Evolutionary conservation across 2,888 invertebrate genomes (phyloP).

Genomic region (Xylocampa areola): DNA sequence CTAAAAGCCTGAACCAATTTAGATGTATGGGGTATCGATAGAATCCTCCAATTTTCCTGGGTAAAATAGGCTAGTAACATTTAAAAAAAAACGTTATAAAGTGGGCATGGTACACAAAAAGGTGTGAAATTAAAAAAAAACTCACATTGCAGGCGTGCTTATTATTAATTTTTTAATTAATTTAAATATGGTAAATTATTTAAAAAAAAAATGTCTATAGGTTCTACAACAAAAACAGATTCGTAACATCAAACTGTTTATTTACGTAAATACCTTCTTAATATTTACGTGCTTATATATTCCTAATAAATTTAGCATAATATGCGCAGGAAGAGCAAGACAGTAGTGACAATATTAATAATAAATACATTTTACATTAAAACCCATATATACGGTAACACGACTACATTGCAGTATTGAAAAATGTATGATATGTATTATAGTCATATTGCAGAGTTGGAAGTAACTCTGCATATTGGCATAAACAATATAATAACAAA

Average conservation of each 20-base stretch:
- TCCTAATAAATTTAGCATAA: conserved; percentile 48
- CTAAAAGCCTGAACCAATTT: too few relatives aligned
- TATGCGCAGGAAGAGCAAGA: conserved; percentile 78
- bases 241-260: conserved; percentile 80
- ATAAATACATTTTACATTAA: conserved; percentile 26
- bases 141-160: too few relatives aligned
- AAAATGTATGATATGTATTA: conserved; percentile 57
- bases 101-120: too few relatives aligned
- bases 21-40: too few relatives aligned
- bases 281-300: conserved; percentile 30
- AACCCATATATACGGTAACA: conserved; percentile 24
- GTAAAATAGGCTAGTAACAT: too few relatives aligned
- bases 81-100: too few relatives aligned
- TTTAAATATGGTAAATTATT: too few relatives aligned
- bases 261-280: conserved; percentile 65
- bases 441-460: conserved; percentile 34
- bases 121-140: too few relatives aligned
- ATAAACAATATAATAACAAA: conserved; percentile 22
- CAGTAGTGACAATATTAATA: conserved; percentile 67
- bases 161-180: too few relatives aligned
- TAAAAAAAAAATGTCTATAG: too few relatives aligned
- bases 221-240: conserved; percentile 25
- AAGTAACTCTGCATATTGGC: conserved; percentile 38
- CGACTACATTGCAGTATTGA: conserved; percentile 25
- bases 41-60: too few relatives aligned